Evolutionary conservation across 1,140 invertebrate species (phyloP), one percentile per base, ranked within the genome.

Genomic region (Gonioctena quinquepunctata): DNA sequence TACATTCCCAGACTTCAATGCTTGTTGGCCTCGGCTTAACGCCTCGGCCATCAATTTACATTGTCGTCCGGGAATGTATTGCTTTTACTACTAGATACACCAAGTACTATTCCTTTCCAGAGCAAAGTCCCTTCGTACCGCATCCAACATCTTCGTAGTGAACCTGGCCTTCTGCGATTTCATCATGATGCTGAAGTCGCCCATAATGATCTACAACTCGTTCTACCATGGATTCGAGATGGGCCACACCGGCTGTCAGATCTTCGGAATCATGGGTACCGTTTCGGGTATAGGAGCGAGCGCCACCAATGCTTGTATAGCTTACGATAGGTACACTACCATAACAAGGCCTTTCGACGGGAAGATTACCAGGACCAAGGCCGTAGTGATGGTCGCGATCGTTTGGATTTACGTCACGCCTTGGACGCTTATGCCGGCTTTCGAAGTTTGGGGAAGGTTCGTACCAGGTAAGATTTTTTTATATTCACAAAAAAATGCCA

Each of bases 131-230:
- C 81, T 97, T 60, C 87, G 93, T 73, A 96, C 94, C 1, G 93
- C 95, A 13, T 96, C 94, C 5, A 97, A 97, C 78, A 90, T 96
- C 83, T 92, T 96, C 67, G 93, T 96, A 3, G 87, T 96, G 3
- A 95, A 96, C 80, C 83, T 96, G 77, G 94, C 94, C 3, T 85
- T 96, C 28, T 90, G 92, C 71, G 95, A 96, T 81, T 93, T 95
- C 76, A 85, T 94, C 13, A 96, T 95, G 93, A 94, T 95, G 91
- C 77, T 90, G 1, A 95, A 95, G 84, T 89, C 93, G 1, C 94
- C 94, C 0, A 90, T 95, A 73, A 94, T 95, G 80, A 94, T 96
- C 72, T 93, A 93, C 80, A 95, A 95, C 79, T 93, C 92, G 3
- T 92, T 93, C 68, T 88, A 93, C 80, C 87, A 88, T 22, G 93